Percentiles rank a stretch among this genome's conserved stretches.
These are phyloP conservation scores for Hydropotes inermis DNA, from an alignment of 2,113 vertebrate species.

Conservation along the genomic window DNA sequence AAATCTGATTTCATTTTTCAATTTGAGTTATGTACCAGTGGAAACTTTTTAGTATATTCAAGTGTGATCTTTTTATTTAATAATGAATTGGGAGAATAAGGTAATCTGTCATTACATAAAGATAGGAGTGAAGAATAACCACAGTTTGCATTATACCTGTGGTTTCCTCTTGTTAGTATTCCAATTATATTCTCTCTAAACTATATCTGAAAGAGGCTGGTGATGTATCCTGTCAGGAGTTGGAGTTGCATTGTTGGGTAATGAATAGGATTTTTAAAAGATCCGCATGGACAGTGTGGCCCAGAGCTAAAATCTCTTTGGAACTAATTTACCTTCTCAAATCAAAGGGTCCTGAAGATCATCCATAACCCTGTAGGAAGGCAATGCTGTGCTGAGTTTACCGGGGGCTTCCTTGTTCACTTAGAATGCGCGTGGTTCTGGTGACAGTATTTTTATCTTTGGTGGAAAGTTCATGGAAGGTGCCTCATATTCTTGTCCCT, in stretches of 20 bases:
- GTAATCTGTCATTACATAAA: not conserved
- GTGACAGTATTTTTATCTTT: not conserved
- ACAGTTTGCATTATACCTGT: not conserved
- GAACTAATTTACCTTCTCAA: constrained; percentile 57
- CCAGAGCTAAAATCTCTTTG: constrained; percentile 43
- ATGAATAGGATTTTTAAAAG: not conserved
- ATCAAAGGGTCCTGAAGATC: constrained; percentile 1
- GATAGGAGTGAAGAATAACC: not conserved
- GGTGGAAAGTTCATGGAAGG: not conserved
- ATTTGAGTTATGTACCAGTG: not conserved
- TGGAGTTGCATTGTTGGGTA: not conserved
- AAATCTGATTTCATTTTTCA: constrained; percentile 29
- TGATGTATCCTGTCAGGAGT: not conserved
- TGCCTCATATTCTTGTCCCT: not conserved
- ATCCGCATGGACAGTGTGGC: not conserved
- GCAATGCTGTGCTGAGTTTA: not conserved
- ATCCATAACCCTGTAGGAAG: not conserved
- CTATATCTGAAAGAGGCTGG: not conserved
- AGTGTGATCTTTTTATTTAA: not conserved
- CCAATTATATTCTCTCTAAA: constrained; percentile 4
- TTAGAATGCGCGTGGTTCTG: not conserved
- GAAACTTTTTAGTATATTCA: not conserved
- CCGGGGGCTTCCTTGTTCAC: not conserved
- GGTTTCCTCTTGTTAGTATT: constrained; percentile 20
- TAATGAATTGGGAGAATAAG: not conserved